Evolutionary conservation across 92 coral and sea anemone genomes (phyloP).

Genomic region (Phenganax subtilis): DNA sequence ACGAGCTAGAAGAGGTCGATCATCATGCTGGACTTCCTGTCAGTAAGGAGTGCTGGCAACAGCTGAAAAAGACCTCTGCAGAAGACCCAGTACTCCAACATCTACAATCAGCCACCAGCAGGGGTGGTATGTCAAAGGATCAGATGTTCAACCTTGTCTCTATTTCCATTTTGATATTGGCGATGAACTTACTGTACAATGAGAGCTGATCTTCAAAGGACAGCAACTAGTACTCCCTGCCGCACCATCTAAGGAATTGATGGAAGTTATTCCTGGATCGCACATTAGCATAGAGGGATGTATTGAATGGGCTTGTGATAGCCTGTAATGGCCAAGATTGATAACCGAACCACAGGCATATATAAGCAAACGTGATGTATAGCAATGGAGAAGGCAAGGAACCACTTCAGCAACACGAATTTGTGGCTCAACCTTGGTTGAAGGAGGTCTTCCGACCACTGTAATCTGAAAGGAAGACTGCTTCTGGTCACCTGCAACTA

Average conservation of each 20-base stretch:
- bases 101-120: no score
- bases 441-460: slow-evolving; percentile 40
- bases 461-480: slow-evolving; percentile 19
- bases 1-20: no score
- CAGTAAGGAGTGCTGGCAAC: no score
- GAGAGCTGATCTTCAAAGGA: not conserved
- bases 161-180: no score
- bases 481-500: slow-evolving; percentile 29
- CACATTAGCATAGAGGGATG: slow-evolving; percentile 40
- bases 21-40: no score
- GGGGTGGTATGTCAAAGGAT: no score
- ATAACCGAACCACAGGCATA: slow-evolving; percentile 38
- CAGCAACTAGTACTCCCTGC: slow-evolving; percentile 39
- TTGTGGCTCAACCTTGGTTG: slow-evolving; percentile 38
- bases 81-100: no score
- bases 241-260: slow-evolving; percentile 38
- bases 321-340: slow-evolving; percentile 47
- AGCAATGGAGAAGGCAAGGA: slow-evolving; percentile 43
- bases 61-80: no score
- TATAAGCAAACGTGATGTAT: slow-evolving; percentile 41
- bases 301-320: slow-evolving; percentile 21
- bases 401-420: slow-evolving; percentile 41
- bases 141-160: no score
- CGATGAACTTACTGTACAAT: no score
- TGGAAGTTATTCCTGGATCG: slow-evolving; percentile 21